Evolutionary conservation across 2,888 invertebrate genomes (phyloP), one percentile per base, ranked within the genome.

Genomic region (Ormyrus labotus): DNA sequence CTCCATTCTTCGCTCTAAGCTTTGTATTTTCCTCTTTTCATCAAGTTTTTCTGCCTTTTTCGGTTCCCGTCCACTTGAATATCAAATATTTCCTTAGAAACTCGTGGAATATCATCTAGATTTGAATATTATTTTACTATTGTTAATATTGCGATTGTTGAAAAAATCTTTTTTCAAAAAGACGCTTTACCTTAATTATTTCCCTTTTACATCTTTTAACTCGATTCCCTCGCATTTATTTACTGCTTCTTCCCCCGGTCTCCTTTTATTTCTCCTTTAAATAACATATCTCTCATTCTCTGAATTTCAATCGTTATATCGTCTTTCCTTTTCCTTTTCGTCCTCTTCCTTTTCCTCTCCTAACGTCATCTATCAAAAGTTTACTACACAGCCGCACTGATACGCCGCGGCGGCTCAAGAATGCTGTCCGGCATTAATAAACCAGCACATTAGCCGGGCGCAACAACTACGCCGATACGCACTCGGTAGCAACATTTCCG

Each of bases 361-460:
- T 53, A 34, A 55, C 50, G 60, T 74, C 81, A 78, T 72, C 73
- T 73, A 65, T 81, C 75, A 69, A 75, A 78, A 68, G 67, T 75
- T 74, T 55, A 77, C 74, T 72, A 60, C 55, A 53, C n/a, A 48
- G 51, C 57, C 67, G 63, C 69, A 69, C 75, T 19, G 11, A 65
- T 51, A 13, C 51, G 8, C 13, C 0, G 34, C 34, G 8, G n/a
- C 19, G 19, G 50, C 34, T 34, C 65, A 57, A 57, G 74, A 74
- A 74, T 67, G 58, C 67, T 45, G 58, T 50, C 67, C 58, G 6
- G 50, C 67, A 67, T 74, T 74, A 58, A 67, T 51, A 74, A 67
- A 74, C 74, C 74, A 67, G 67, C 67, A 70, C 71, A 72, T 72
- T 72, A 72, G 53, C 53, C 72, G 53, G 45, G n/a, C 10, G 2